Evolutionary conservation across 2,797 vertebrate species (phyloP).

Genomic region (Pterois miles): DNA sequence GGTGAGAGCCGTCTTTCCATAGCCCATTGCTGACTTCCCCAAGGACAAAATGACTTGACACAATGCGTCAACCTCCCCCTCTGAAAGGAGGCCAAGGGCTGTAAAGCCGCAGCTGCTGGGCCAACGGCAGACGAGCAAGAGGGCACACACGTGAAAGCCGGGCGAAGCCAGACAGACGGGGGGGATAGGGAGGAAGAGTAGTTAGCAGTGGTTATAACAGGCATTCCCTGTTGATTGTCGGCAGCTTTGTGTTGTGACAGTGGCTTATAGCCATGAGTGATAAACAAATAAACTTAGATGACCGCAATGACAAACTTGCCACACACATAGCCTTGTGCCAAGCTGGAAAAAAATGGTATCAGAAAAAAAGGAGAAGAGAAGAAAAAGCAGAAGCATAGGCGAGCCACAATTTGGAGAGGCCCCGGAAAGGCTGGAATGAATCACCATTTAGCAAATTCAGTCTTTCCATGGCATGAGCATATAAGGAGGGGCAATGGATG

Average conservation of each 20-base stretch:
- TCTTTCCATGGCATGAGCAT: constrained; percentile 68
- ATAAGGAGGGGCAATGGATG: constrained; percentile 15
- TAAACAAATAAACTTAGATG: constrained; percentile 54
- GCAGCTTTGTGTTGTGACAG: constrained; percentile 45
- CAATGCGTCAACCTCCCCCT: constrained; percentile 79
- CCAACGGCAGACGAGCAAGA: constrained; percentile 65
- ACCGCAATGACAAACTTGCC: constrained; percentile 35
- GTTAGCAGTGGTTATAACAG: constrained; percentile 41
- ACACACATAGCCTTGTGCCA: constrained; percentile 48
- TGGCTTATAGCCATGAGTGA: constrained; percentile 41
- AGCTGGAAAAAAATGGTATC: constrained; percentile 60
- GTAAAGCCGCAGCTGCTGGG: constrained; percentile 79
- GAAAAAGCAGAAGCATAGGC: constrained; percentile 72
- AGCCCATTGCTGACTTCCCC: constrained; percentile 83
- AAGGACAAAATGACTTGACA: constrained; percentile 92
- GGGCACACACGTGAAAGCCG: constrained; percentile 46
- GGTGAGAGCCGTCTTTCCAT: constrained; percentile 90
- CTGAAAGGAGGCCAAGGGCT: constrained; percentile 78
- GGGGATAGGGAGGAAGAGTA: constrained; percentile 19
- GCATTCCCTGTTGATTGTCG: constrained; percentile 35
- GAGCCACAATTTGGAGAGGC: constrained; percentile 63
- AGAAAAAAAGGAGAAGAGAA: constrained; percentile 60
- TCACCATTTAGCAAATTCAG: constrained; percentile 65
- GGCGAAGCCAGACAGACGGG: constrained; percentile 27
- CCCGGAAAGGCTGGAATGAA: constrained; percentile 73